Percentiles rank a stretch among this genome's conserved stretches.
Evolutionary conservation across 2,797 vertebrate genomes (phyloP).

Genomic region (Apogon talboti): DNA sequence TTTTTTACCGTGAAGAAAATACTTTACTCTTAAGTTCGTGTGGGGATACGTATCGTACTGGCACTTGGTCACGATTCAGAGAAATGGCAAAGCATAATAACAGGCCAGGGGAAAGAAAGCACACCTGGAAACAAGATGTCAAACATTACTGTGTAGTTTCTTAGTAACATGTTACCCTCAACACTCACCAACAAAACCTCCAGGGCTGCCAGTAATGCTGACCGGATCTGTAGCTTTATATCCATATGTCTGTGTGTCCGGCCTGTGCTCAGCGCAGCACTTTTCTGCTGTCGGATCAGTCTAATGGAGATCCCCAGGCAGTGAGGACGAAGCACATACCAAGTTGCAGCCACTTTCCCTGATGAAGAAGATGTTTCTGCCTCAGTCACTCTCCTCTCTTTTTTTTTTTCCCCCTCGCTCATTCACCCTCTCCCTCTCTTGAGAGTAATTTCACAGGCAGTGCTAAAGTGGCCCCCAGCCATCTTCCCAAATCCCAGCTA

Average conservation of each 20-base stretch:
- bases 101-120: slow-evolving; percentile 6
- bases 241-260: slow-evolving; percentile 40
- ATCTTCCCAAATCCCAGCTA: slow-evolving; percentile 83
- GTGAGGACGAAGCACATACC: slow-evolving; percentile 65
- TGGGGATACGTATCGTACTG: not conserved
- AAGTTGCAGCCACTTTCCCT: slow-evolving; percentile 67
- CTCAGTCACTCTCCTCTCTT: slow-evolving; percentile 66
- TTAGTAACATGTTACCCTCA: slow-evolving; percentile 50
- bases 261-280: slow-evolving; percentile 72
- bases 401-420: slow-evolving; percentile 43
- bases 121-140: slow-evolving; percentile 45
- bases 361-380: slow-evolving; percentile 80
- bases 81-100: slow-evolving; percentile 6
- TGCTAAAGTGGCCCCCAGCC: slow-evolving; percentile 84
- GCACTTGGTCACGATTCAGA: not conserved
- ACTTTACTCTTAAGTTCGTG: not conserved
- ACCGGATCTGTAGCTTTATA: slow-evolving; percentile 51
- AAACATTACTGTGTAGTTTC: slow-evolving; percentile 46
- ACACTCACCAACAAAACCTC: slow-evolving; percentile 50
- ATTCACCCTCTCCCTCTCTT: slow-evolving; percentile 68
- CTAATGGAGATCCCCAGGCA: slow-evolving; percentile 85
- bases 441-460: slow-evolving; percentile 88
- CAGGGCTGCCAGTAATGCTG: slow-evolving; percentile 58
- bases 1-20: not conserved
- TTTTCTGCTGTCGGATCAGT: slow-evolving; percentile 74